phyloP scores from a whole-genome alignment of 2,113 vertebrate genomes.

The Leucosticte australis region DNA sequence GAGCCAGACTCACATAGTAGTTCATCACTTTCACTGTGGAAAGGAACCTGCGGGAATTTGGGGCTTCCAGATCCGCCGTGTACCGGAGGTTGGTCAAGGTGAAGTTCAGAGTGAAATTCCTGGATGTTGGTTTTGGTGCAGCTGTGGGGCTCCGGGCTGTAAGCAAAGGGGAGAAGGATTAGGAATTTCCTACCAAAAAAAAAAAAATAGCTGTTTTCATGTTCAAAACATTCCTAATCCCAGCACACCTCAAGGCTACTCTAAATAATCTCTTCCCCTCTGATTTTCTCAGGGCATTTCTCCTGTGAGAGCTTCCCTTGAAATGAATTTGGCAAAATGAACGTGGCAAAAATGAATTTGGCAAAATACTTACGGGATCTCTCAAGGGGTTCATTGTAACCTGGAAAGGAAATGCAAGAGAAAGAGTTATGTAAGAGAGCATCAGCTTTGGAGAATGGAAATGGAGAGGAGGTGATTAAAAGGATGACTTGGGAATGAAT shows the following conservation, averaged over 20 bases:
- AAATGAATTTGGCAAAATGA: not conserved
- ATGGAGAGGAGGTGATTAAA: not conserved
- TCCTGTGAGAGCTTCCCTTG: not conserved
- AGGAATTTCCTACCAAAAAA: not conserved
- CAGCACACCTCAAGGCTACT: not conserved
- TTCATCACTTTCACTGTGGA: constrained; percentile 7
- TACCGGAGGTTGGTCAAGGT: constrained; percentile 38
- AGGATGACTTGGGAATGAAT: constrained; percentile 25
- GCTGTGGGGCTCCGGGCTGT: not conserved
- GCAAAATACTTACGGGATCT: not conserved
- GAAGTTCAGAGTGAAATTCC: constrained; percentile 49
- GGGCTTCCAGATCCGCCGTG: not conserved
- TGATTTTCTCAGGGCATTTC: not conserved
- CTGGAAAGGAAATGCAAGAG: constrained; percentile 21
- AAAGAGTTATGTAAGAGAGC: not conserved
- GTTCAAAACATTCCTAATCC: not conserved
- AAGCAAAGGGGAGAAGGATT: not conserved
- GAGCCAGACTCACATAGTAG: constrained; percentile 8
- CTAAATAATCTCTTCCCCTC: not conserved
- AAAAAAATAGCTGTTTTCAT: not conserved
- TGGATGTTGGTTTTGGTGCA: not conserved
- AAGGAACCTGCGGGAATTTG: not conserved
- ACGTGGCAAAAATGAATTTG: not conserved
- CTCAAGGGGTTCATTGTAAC: not conserved
- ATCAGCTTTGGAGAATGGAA: not conserved